Evolutionary conservation across 2,113 vertebrate genomes (phyloP).

Genomic region (Pelodiscus sinensis): DNA sequence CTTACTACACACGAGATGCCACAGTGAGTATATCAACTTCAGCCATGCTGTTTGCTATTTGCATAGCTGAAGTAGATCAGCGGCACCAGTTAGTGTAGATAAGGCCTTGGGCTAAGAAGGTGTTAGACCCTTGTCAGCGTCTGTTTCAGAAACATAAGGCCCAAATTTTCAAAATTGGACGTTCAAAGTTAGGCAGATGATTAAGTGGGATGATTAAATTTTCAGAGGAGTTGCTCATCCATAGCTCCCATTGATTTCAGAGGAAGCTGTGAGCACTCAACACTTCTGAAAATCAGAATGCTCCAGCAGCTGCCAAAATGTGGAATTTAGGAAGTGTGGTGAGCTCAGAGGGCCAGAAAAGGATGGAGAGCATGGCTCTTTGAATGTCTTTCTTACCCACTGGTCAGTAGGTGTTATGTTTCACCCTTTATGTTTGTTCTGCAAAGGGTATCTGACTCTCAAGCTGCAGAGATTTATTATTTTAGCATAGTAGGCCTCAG

Average conservation of each 20-base stretch:
- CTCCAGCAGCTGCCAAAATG: not conserved
- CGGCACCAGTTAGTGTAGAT: no score
- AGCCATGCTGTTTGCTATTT: no score
- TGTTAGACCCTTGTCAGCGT: not conserved
- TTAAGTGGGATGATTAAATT: not conserved
- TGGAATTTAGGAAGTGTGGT: not conserved
- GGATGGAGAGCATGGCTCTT: not conserved
- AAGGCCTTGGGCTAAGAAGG: not conserved
- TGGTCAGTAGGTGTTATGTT: not conserved
- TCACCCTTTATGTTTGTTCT: not conserved
- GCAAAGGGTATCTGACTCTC: not conserved
- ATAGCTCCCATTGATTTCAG: not conserved
- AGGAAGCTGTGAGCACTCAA: not conserved
- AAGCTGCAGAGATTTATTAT: not conserved
- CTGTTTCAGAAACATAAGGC: not conserved
- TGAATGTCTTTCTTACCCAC: not conserved
- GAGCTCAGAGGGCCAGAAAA: not conserved
- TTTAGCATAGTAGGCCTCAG: slow-evolving; percentile 11
- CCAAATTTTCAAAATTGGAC: not conserved
- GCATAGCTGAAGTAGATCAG: no score
- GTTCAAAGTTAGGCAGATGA: not conserved
- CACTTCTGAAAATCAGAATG: not conserved
- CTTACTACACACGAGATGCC: no score
- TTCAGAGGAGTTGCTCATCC: not conserved
- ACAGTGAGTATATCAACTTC: no score